Evolutionary conservation across 2,113 vertebrate genomes (phyloP).

Genomic region (Campylorhamphus procurvoides): DNA sequence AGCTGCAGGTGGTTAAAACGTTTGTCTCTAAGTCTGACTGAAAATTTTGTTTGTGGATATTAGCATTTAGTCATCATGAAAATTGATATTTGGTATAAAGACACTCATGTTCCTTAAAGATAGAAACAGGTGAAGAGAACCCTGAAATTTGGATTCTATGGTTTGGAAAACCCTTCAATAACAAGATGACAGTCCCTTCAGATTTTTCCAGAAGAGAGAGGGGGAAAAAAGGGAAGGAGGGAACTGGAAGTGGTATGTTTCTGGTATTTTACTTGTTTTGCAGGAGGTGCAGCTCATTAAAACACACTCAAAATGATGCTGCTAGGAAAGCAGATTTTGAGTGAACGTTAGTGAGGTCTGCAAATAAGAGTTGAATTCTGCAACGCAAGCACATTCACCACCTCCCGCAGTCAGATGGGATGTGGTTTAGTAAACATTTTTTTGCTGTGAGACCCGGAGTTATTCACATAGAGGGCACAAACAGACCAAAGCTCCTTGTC

Average conservation of each 20-base stretch:
- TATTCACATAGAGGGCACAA: background rate
- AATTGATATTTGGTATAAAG: background rate
- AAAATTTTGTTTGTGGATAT: background rate
- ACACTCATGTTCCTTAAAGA: background rate
- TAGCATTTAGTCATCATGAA: background rate
- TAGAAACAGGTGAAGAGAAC: background rate
- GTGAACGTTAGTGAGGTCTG: background rate
- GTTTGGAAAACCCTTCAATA: background rate
- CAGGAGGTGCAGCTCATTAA: conserved; percentile 15
- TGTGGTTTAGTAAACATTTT: background rate
- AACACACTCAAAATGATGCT: background rate
- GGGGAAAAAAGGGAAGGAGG: background rate
- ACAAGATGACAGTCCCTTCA: background rate
- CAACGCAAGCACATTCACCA: background rate
- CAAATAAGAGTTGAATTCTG: background rate
- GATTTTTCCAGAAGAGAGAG: background rate
- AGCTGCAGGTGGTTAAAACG: background rate
- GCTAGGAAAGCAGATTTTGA: conserved; percentile 5
- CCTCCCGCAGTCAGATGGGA: background rate
- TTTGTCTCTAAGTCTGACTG: background rate
- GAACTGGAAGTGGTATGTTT: background rate
- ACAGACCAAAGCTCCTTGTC: background rate
- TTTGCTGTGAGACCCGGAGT: background rate
- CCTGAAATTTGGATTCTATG: background rate
- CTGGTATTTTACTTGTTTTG: background rate